Percentiles rank a stretch among this genome's conserved stretches.
Evolutionary conservation across 2,888 invertebrate species (phyloP).

Genomic region (Ditula angustiorana): DNA sequence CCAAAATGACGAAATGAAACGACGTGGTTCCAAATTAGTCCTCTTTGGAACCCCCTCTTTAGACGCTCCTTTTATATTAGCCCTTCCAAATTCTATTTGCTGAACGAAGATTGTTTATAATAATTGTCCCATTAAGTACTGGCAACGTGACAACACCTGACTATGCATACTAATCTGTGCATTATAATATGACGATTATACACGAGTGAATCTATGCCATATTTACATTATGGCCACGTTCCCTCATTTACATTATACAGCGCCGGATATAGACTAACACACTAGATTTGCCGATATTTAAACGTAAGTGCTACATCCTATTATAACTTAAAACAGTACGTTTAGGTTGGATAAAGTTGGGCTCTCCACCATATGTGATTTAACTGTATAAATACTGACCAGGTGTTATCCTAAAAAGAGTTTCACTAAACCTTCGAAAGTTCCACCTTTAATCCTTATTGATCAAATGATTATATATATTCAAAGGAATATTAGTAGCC

Average conservation of each 20-base stretch:
- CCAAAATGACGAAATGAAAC: no score
- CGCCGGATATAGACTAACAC: slow-evolving; percentile 12
- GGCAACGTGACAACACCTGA: neutral
- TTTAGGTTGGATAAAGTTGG: no score
- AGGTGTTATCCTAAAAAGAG: no score
- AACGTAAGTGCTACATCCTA: slow-evolving; percentile 12
- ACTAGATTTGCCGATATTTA: slow-evolving; percentile 16
- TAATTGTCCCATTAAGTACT: slow-evolving; percentile 4
- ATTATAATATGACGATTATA: slow-evolving; percentile 14
- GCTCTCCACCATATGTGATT: no score
- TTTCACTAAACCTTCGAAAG: no score
- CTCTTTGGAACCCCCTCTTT: no score
- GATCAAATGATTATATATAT: no score
- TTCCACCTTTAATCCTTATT: no score
- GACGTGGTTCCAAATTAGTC: no score
- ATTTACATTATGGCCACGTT: slow-evolving; percentile 11
- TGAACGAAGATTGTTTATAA: neutral
- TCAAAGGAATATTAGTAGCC: no score
- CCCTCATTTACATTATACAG: slow-evolving; percentile 33
- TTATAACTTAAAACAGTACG: neutral
- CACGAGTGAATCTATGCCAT: slow-evolving; percentile 30
- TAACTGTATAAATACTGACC: no score
- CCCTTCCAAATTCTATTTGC: slow-evolving; percentile 1
- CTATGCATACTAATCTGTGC: slow-evolving; percentile 28
- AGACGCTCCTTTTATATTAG: slow-evolving; percentile 12